These are phyloP conservation scores for Sterrhoptilus dennistouni DNA, from an alignment of 2,113 vertebrate species.

Conservation along the genomic window DNA sequence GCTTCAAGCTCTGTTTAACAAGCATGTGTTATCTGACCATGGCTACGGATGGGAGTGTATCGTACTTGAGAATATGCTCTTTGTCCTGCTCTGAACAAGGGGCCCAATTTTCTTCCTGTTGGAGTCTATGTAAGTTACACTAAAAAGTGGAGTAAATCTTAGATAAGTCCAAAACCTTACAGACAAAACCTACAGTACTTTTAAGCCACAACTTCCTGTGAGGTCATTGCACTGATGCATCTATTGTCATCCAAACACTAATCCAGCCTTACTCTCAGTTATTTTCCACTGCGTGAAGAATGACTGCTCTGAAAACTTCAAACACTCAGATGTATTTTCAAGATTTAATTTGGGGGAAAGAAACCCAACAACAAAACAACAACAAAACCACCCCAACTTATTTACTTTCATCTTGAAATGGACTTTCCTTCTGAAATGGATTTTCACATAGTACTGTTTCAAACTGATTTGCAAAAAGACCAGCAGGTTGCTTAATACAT, in stretches of 20 bases:
- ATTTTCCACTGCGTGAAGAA: neutral
- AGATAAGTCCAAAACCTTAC: neutral
- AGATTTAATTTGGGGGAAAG: constrained; percentile 2
- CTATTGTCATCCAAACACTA: neutral
- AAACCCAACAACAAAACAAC: neutral
- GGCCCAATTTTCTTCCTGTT: neutral
- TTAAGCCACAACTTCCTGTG: constrained; percentile 7
- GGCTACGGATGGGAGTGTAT: neutral
- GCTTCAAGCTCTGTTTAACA: constrained; percentile 56
- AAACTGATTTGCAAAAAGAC: constrained; percentile 28
- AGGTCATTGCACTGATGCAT: neutral
- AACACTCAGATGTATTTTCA: constrained; percentile 21
- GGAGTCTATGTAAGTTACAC: neutral
- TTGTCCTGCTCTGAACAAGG: neutral
- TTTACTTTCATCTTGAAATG: constrained; percentile 24
- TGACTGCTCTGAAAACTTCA: neutral
- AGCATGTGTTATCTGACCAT: constrained; percentile 49
- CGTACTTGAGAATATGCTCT: neutral
- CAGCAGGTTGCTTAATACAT: constrained; percentile 33
- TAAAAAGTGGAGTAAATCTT: neutral
- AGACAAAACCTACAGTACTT: neutral
- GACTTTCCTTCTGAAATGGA: constrained; percentile 11
- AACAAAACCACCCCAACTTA: neutral
- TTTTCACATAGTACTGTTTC: constrained; percentile 28
- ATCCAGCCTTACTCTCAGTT: neutral